Conservation (phyloP, 2,797 vertebrate species). For the Meriones psammophilus region DNA sequence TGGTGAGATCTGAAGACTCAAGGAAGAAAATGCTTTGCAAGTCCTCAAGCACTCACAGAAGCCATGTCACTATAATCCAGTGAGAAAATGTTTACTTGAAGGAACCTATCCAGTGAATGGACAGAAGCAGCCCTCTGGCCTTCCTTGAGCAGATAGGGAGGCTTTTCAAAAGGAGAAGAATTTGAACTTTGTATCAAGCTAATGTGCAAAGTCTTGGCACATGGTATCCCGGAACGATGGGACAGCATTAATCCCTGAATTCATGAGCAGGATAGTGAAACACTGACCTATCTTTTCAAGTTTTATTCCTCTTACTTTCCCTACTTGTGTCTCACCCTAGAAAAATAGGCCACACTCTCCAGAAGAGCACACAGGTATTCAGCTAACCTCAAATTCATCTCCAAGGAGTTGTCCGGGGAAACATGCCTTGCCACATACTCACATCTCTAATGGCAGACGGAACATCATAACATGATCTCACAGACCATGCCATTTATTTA, state of each 20-base stretch:
- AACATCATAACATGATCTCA: not conserved
- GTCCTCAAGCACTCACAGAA: not conserved
- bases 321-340: not conserved
- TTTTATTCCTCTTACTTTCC: not conserved
- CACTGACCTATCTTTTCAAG: not conserved
- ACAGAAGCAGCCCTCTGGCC: not conserved
- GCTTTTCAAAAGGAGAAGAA: not conserved
- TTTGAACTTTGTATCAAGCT: not conserved
- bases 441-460: not conserved
- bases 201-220: not conserved
- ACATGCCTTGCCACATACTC: not conserved
- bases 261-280: not conserved
- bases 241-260: not conserved
- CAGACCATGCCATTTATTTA: not conserved
- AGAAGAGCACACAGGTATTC: not conserved
- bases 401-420: not conserved
- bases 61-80: not conserved
- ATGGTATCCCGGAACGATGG: not conserved
- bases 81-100: not conserved
- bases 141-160: not conserved
- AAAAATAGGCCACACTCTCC: not conserved
- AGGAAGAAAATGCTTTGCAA: not conserved
- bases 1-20: not conserved
- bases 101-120: not conserved
- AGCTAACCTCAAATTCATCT: not conserved